These are phyloP conservation scores for Blastobasis adustella DNA, from an alignment of 2,888 invertebrate genomes.

Conservation along the genomic window DNA sequence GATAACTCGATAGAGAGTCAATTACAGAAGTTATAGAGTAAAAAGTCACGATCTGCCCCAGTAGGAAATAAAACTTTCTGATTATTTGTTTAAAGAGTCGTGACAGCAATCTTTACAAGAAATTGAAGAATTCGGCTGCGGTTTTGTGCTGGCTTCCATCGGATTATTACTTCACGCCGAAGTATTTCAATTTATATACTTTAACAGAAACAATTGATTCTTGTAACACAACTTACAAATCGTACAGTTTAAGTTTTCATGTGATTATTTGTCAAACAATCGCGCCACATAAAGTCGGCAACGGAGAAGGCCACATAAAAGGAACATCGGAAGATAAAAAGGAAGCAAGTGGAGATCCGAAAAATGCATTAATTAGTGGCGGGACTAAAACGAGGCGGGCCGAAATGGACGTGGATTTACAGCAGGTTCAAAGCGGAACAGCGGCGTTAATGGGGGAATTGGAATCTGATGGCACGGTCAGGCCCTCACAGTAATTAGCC, in stretches of 20 bases:
- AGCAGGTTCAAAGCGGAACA: conserved; percentile 49
- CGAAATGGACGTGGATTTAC: conserved; percentile 44
- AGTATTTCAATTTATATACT: no score
- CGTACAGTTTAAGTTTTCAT: no score
- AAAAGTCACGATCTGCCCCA: conserved; percentile 16
- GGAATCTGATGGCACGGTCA: conserved; percentile 24
- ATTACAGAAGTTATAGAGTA: conserved; percentile 10
- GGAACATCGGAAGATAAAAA: conserved; percentile 18
- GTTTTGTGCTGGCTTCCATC: no score
- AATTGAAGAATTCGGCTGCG: not conserved
- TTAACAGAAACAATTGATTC: no score
- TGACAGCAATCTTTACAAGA: conserved; percentile 6
- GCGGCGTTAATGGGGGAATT: conserved; percentile 49
- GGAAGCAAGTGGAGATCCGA: conserved; percentile 24
- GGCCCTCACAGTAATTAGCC: conserved; percentile 31
- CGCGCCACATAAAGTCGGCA: no score
- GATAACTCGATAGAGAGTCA: not conserved
- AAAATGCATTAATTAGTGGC: conserved; percentile 62
- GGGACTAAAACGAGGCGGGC: conserved; percentile 36
- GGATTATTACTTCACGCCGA: no score
- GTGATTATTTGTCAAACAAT: no score
- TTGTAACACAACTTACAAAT: no score
- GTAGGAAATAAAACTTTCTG: conserved; percentile 10
- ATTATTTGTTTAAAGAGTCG: conserved; percentile 8
- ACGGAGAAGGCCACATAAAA: conserved; percentile 7